Base-by-base conservation (phyloP, 2,888 invertebrate species). In the Gortyna flavago region DNA sequence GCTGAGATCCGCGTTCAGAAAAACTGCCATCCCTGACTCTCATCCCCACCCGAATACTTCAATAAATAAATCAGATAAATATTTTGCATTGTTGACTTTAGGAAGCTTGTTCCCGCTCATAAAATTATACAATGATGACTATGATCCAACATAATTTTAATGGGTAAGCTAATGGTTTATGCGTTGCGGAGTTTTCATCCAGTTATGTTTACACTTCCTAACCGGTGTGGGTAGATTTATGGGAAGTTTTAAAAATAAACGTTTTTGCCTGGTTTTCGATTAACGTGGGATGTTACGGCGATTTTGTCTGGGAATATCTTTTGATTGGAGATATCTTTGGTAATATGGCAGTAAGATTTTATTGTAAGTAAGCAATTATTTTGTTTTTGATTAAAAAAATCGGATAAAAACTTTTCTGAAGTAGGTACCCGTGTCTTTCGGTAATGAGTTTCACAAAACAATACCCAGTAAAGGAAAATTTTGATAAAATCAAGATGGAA, bases 41-140 rank as follows among this genome's bases (percentile, higher is more conserved):
- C 73, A 83, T 65, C 81, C 77, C 78, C 85, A 87, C 85, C 85
- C 81, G 89, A 88, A 88, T 89, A 88, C 89, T 89, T 83, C 88
- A 91, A 94, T 94, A 94, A 91, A 94, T 93, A 94, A 93, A 94
- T 95, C 93, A 91, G 90, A 91, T 92, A 92, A 90, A 90, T 91
- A 90, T 93, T 92, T 93, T 93, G 92, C 89, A 87, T 89, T 90
- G 91, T 91, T 87, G 90, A 89, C 90, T 90, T 88, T 88, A 91
- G 91, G 89, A 89, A 90, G 91, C 90, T 91, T 91, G 90, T 81
- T 70, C 1, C 71, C 72, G 87, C 79, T 84, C 88, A 84, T 90
- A 87, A 90, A 90, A 91, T 90, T 92, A 89, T 85, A 86, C 85
- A 83, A 83, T 87, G 88, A 89, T 87, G 88, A 88, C 85, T 85